These are phyloP conservation scores for Microtus montanus DNA, from an alignment of 2,113 vertebrate species.

Conservation along the genomic window DNA sequence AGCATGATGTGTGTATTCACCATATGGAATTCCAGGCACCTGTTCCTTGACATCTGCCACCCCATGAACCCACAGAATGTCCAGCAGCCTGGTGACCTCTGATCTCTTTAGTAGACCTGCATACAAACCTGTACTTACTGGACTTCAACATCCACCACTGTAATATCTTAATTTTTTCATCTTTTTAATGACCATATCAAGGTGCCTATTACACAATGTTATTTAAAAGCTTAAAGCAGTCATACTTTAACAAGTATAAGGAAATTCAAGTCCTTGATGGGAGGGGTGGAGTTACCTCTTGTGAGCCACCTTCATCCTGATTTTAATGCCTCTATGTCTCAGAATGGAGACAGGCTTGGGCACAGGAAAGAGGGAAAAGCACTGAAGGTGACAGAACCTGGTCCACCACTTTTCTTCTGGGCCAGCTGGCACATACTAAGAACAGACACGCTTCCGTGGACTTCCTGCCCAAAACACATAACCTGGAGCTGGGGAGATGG, in stretches of 20 bases:
- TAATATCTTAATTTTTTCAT: neutral
- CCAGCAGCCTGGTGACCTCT: neutral
- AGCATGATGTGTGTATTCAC: too few species aligned
- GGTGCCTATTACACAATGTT: neutral
- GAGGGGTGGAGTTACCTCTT: neutral
- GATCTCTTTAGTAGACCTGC: neutral
- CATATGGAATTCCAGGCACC: too few species aligned
- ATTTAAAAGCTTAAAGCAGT: slow-evolving; percentile 20
- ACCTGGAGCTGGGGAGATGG: neutral
- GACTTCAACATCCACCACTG: neutral
- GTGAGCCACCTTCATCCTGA: neutral
- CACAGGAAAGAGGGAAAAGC: neutral
- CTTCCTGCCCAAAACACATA: neutral
- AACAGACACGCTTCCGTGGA: neutral
- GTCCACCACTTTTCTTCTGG: neutral
- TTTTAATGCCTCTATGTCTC: neutral
- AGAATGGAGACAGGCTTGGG: neutral
- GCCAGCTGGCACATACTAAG: neutral
- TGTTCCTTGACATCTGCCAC: neutral
- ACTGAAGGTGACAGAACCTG: neutral
- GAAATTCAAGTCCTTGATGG: neutral
- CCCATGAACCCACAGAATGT: neutral
- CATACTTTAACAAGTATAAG: neutral
- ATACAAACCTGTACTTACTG: neutral
- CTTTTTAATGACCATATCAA: slow-evolving; percentile 9